Evolutionary conservation across 1,140 invertebrate genomes (phyloP).

Genomic region (Armadillidium nasatum): DNA sequence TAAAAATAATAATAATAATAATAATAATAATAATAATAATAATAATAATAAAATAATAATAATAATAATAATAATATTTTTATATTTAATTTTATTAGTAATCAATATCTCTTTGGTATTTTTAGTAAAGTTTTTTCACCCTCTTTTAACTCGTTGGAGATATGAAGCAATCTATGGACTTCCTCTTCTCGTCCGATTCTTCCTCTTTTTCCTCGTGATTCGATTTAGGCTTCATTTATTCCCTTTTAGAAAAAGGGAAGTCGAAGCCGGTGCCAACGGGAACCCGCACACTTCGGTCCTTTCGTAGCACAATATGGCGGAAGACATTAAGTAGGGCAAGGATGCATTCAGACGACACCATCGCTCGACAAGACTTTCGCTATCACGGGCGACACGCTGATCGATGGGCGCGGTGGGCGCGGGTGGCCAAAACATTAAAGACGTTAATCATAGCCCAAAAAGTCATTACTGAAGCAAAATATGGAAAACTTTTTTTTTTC

Average conservation of each 20-base stretch:
- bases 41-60: too few species aligned
- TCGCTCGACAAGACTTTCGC: neutral
- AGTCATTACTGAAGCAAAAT: neutral
- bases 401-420: neutral
- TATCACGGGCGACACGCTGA: neutral
- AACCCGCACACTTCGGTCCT: neutral
- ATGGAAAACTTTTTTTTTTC: neutral
- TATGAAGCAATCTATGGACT: neutral
- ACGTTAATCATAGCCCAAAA: neutral
- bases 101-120: neutral
- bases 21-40: too few species aligned
- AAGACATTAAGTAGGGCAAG: constrained; percentile 8
- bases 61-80: neutral
- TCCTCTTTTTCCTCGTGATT: neutral
- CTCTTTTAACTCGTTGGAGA: neutral
- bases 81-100: constrained; percentile 8
- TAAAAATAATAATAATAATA: too few species aligned
- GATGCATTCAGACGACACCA: neutral
- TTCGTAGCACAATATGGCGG: neutral
- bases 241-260: neutral
- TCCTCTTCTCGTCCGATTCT: neutral
- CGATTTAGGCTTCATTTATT: neutral
- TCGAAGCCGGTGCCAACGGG: neutral
- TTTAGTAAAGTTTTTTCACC: neutral
- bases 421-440: neutral